Evolutionary conservation across 1,140 invertebrate species (phyloP).

Genomic region (Potamilus streckersoni): DNA sequence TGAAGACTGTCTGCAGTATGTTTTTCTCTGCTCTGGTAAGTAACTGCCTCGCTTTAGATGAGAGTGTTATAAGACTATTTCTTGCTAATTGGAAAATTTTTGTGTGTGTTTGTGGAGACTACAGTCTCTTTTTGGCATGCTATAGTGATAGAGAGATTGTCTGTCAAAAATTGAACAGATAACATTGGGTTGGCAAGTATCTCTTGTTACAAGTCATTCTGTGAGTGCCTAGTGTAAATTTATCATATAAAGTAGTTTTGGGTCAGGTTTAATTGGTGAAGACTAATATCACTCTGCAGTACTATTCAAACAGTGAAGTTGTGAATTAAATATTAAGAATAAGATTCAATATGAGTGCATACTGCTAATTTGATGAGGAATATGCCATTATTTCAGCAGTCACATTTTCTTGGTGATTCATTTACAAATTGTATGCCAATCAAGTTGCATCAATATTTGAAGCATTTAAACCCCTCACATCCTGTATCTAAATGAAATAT

Average conservation of each 20-base stretch:
- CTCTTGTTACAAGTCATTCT: neutral
- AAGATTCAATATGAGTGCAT: neutral
- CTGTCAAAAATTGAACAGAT: constrained; percentile 87
- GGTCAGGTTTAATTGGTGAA: neutral
- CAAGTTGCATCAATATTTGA: too few relatives aligned
- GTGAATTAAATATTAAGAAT: neutral
- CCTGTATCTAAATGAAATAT: too few relatives aligned
- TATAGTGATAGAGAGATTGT: constrained; percentile 93
- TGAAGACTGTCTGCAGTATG: neutral
- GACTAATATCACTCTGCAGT: neutral
- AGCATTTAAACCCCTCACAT: too few relatives aligned
- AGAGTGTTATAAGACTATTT: too few relatives aligned
- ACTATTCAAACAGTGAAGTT: neutral
- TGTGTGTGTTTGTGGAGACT: constrained; percentile 74
- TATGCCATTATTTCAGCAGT: neutral
- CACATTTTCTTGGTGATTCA: too few relatives aligned
- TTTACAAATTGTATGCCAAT: too few relatives aligned
- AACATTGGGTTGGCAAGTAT: constrained; percentile 88
- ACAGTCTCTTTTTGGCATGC: constrained; percentile 93
- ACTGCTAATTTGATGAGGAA: neutral
- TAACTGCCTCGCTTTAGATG: constrained; percentile 74
- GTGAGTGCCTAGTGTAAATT: neutral
- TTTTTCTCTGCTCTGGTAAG: constrained; percentile 74
- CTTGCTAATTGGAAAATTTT: too few relatives aligned
- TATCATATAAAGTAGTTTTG: neutral